phyloP scores from a whole-genome alignment of 1,140 invertebrate genomes.

The Drosophila hydei region DNA sequence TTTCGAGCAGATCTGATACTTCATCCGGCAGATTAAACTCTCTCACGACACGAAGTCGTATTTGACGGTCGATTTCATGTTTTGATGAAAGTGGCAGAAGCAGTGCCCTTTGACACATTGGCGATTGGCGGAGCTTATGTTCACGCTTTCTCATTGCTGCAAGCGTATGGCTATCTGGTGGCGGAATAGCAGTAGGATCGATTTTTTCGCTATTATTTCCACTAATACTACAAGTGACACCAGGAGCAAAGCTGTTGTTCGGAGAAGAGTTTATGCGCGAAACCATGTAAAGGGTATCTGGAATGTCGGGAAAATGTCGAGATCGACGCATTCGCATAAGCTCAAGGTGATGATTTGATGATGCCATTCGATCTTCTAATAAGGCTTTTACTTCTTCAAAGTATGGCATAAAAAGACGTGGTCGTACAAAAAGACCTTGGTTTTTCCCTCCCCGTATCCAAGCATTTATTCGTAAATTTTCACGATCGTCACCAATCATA shows the following conservation, averaged over 20 bases:
- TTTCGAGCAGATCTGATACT: conserved; percentile 93
- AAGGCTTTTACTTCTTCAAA: conserved; percentile 96
- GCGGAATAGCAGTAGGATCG: conserved; percentile 87
- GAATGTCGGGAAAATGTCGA: conserved; percentile 91
- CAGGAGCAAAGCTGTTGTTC: conserved; percentile 85
- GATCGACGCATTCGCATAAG: conserved; percentile 89
- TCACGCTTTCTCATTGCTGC: conserved; percentile 94
- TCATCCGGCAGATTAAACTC: conserved; percentile 97
- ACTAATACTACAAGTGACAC: conserved; percentile 85
- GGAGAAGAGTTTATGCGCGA: conserved; percentile 77
- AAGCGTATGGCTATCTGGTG: conserved; percentile 90
- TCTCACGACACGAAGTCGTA: conserved; percentile 94
- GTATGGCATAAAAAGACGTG: conserved; percentile 96
- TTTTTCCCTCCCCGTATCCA: conserved; percentile 93
- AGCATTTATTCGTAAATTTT: conserved; percentile 90
- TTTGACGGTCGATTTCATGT: conserved; percentile 90
- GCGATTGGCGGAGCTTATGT: conserved; percentile 92
- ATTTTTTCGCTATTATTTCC: conserved; percentile 87
- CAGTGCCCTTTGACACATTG: conserved; percentile 91
- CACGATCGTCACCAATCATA: conserved; percentile 91
- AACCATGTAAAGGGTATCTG: conserved; percentile 97
- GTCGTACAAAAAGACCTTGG: conserved; percentile 92
- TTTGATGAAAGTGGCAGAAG: conserved; percentile 90
- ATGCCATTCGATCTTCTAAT: conserved; percentile 92
- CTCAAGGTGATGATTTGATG: conserved; percentile 87